Evolutionary conservation across 2,113 vertebrate genomes (phyloP).

Genomic region (Oenanthe oenanthe): DNA sequence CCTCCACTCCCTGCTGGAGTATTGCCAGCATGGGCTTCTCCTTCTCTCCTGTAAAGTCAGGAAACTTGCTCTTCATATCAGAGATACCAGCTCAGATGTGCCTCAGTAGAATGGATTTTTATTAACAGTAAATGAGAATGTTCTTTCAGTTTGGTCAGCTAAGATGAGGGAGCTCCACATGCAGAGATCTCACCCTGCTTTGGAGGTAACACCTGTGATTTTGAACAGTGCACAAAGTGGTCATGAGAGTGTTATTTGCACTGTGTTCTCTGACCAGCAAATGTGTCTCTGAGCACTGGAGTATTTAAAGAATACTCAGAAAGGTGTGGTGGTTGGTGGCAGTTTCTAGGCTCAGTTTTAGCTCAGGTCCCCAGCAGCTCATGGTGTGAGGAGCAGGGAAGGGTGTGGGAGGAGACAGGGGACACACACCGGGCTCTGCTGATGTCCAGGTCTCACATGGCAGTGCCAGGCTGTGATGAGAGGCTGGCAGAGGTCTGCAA

Average conservation of each 20-base stretch:
- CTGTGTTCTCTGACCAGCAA: neutral
- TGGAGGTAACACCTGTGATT: neutral
- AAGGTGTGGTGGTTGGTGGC: neutral
- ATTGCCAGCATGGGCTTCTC: fast-evolving
- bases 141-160: neutral
- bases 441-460: neutral
- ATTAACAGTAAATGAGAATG: neutral
- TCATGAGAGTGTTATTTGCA: neutral
- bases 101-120: neutral
- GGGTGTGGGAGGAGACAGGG: neutral
- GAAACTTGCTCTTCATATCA: neutral
- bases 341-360: neutral
- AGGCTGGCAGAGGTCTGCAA: neutral
- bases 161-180: neutral
- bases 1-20: neutral
- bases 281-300: neutral
- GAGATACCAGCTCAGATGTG: neutral
- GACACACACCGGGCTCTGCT: neutral
- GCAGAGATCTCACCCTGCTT: neutral
- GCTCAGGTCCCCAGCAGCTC: neutral
- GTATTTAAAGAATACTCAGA: fast-evolving
- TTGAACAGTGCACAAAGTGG: neutral
- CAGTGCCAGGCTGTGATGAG: neutral
- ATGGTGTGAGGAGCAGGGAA: neutral
- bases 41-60: neutral